These are phyloP conservation scores for Trematomus loennbergii DNA, from an alignment of 2,113 vertebrate species.

Conservation along the genomic window DNA sequence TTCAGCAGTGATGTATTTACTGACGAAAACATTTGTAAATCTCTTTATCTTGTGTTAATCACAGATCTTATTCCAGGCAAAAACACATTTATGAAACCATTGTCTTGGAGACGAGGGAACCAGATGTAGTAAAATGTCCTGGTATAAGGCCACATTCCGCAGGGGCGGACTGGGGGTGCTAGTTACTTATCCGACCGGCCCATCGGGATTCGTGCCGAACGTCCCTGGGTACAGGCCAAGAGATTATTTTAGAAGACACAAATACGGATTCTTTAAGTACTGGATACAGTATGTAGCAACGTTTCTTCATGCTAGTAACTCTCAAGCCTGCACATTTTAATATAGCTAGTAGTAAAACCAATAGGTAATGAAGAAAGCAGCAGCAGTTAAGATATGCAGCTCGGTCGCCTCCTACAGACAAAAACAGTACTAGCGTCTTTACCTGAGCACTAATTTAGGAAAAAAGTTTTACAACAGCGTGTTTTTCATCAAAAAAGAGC, in stretches of 20 bases:
- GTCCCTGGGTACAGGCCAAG: not conserved
- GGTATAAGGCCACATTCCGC: too few relatives aligned
- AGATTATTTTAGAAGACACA: conserved; percentile 17
- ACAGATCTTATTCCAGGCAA: too few relatives aligned
- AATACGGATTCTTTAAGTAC: conserved; percentile 24
- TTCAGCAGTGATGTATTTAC: too few relatives aligned
- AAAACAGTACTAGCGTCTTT: not conserved
- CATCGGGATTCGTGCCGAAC: too few relatives aligned
- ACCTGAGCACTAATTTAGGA: not conserved
- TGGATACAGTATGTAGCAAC: conserved; percentile 63
- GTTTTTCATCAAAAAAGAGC: not conserved
- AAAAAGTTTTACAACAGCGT: too few relatives aligned
- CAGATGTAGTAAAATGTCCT: too few relatives aligned
- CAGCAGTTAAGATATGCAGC: not conserved
- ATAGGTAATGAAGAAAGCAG: not conserved
- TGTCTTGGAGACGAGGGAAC: too few relatives aligned
- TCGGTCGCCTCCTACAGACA: conserved; percentile 5
- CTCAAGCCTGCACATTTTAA: not conserved
- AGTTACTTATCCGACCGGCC: too few relatives aligned
- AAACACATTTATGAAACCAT: too few relatives aligned
- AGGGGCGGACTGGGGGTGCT: too few relatives aligned
- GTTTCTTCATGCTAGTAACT: conserved; percentile 13
- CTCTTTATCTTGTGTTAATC: too few relatives aligned
- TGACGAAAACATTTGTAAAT: too few relatives aligned
- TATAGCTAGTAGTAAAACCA: not conserved